Percentiles rank a stretch among this genome's conserved stretches.
These are phyloP conservation scores for Recurvirostra avosetta DNA, from an alignment of 2,113 vertebrate genomes.

Conservation along the genomic window DNA sequence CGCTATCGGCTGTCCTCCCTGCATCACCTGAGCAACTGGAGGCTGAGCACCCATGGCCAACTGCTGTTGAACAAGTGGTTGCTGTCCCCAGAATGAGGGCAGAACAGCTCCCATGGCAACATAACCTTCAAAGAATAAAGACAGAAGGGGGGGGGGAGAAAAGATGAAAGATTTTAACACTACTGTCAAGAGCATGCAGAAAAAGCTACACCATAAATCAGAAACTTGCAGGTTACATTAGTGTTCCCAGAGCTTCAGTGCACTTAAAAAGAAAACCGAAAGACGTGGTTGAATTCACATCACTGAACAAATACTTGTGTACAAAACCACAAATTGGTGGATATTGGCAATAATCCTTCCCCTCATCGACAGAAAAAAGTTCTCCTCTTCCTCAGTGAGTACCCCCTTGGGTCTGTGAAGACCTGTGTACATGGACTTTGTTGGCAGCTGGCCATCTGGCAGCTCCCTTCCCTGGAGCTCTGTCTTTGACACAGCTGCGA, in stretches of 20 bases:
- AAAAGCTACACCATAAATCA: background rate
- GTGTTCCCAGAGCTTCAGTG: background rate
- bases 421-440: background rate
- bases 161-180: background rate
- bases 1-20: slow-evolving; percentile 91
- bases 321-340: background rate
- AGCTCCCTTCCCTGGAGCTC: background rate
- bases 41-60: slow-evolving; percentile 86
- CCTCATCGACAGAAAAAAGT: background rate
- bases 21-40: slow-evolving; percentile 90
- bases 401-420: background rate
- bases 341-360: background rate
- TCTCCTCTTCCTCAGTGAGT: background rate
- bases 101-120: slow-evolving; percentile 98
- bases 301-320: background rate
- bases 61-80: slow-evolving; percentile 89
- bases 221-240: background rate
- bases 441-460: background rate
- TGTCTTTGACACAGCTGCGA: background rate
- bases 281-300: background rate
- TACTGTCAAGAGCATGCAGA: background rate
- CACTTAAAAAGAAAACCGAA: background rate
- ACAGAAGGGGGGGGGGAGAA: background rate
- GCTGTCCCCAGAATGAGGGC: slow-evolving; percentile 96
- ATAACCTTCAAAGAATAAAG: slow-evolving; percentile 81